Evolutionary conservation across 2,797 vertebrate genomes (phyloP).

Genomic region (Chaetophractus vellerosus): DNA sequence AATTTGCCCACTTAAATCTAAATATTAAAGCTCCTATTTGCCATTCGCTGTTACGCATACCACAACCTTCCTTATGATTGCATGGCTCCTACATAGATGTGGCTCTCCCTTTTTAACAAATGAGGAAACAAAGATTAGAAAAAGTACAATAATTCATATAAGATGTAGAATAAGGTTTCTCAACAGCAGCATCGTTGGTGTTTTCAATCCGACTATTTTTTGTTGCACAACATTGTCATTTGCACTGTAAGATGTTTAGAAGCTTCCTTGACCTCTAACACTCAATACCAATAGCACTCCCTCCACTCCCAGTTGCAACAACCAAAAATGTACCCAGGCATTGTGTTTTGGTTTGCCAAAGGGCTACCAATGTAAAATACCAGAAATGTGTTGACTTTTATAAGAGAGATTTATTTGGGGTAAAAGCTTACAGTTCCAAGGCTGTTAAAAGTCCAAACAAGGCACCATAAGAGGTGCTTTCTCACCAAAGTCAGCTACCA

Average conservation of each 20-base stretch:
- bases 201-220: background rate
- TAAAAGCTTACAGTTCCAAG: no score
- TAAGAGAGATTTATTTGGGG: no score
- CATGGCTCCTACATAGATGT: background rate
- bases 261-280: background rate
- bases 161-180: background rate
- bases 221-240: background rate
- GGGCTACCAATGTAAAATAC: no score
- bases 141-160: background rate
- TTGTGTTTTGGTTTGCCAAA: no score
- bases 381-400: no score
- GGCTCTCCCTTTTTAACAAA: background rate
- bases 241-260: background rate
- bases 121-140: background rate
- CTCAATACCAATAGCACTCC: rapidly evolving
- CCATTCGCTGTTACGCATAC: background rate
- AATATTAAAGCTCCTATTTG: background rate
- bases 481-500: no score
- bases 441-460: no score
- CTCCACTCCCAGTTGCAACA: background rate
- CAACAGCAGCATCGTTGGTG: background rate
- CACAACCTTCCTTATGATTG: background rate
- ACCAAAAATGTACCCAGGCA: background rate
- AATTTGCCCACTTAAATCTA: background rate
- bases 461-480: no score